Conservation (phyloP, 1,140 invertebrate genomes). For the Aphelinus certus region DNA sequence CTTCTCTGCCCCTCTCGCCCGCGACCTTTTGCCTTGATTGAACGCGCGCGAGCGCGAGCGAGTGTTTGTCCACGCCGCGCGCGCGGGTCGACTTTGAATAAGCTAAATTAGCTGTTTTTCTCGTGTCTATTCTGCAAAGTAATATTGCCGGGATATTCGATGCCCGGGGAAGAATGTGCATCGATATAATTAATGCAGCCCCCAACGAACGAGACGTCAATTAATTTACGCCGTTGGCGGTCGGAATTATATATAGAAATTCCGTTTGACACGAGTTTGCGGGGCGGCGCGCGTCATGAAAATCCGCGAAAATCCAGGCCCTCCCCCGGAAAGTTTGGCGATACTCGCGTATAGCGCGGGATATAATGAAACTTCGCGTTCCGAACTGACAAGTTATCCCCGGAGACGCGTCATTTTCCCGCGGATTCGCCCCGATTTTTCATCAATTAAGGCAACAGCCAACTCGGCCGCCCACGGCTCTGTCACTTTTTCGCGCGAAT, state of each 20-base stretch:
- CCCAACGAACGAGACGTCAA: not conserved
- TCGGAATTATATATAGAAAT: not conserved
- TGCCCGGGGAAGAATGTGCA: not conserved
- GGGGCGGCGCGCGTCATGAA: no score
- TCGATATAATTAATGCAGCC: conserved; percentile 1
- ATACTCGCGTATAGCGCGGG: no score
- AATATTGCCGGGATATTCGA: not conserved
- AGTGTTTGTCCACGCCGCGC: conserved; percentile 36
- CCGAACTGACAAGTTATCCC: conserved; percentile 1
- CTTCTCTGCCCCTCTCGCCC: conserved; percentile 48
- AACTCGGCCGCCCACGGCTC: no score
- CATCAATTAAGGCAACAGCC: no score
- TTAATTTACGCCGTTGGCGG: not conserved
- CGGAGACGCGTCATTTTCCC: not conserved
- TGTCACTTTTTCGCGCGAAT: no score
- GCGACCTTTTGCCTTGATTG: conserved; percentile 43
- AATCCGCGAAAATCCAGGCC: no score
- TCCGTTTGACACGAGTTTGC: not conserved
- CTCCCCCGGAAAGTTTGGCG: no score
- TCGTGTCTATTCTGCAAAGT: no score
- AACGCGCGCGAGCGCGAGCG: conserved; percentile 34
- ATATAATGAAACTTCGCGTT: no score
- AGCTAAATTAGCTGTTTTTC: conserved; percentile 15
- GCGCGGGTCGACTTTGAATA: not conserved
- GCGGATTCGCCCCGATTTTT: no score